phyloP scores from a whole-genome alignment of 1,140 invertebrate species.

The Colletes gigas region DNA sequence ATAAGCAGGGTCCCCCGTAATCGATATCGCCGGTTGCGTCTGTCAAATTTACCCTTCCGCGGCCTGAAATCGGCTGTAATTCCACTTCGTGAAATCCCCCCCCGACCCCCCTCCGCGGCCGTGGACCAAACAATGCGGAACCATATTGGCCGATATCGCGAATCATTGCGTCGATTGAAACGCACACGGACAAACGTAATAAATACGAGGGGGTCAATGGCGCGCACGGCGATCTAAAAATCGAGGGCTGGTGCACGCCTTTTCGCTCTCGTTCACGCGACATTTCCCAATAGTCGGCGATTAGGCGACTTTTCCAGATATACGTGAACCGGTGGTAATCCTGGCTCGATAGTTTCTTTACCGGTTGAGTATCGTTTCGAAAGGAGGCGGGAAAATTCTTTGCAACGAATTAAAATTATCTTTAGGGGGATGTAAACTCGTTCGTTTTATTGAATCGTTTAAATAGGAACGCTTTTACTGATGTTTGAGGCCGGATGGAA shows the following conservation, averaged over 20 bases:
- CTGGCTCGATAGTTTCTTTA: no score
- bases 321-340: no score
- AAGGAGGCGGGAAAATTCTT: no score
- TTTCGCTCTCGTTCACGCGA: conserved; percentile 53
- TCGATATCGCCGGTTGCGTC: conserved; percentile 75
- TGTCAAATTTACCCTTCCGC: conserved; percentile 76
- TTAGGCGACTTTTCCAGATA: background rate
- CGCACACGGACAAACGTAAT: conserved; percentile 61
- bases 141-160: conserved; percentile 68
- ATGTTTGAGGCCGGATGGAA: no score
- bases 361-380: no score
- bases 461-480: no score
- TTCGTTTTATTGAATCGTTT: no score
- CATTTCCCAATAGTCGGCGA: conserved; percentile 29
- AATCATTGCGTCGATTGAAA: conserved; percentile 70
- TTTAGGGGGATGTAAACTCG: no score
- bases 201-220: conserved; percentile 45
- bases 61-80: conserved; percentile 51
- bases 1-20: conserved; percentile 54
- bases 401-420: no score
- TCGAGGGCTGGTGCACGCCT: conserved; percentile 11
- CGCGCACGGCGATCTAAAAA: background rate
- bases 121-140: conserved; percentile 65
- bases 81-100: conserved; percentile 42
- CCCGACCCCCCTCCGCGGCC: background rate